phyloP scores from a whole-genome alignment of 2,888 invertebrate species.

The Seladonia tumulorum region DNA sequence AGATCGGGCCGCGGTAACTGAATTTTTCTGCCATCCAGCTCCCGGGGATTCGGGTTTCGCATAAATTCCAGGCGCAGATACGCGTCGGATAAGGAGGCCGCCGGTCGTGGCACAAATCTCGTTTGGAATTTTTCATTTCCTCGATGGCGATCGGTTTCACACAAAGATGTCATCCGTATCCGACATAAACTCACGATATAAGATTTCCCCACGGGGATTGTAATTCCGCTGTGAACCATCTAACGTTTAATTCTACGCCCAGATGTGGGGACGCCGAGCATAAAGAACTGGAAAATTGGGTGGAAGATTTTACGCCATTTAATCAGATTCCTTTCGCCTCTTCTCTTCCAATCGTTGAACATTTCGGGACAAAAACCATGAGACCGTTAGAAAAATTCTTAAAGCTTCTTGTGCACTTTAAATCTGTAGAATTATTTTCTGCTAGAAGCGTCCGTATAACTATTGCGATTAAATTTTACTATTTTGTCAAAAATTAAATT shows the following conservation, averaged over 20 bases:
- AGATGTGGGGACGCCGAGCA: neutral
- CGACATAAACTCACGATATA: constrained; percentile 57
- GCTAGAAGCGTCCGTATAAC: no score
- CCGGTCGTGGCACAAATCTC: constrained; percentile 73
- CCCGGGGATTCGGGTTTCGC: constrained; percentile 58
- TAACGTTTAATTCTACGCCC: constrained; percentile 33
- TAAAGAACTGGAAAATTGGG: neutral
- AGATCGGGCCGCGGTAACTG: constrained; percentile 48
- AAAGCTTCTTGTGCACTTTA: neutral
- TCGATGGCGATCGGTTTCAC: constrained; percentile 71
- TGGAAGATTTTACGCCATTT: neutral
- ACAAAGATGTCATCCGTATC: constrained; percentile 63
- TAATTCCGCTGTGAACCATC: constrained; percentile 34
- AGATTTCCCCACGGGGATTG: constrained; percentile 23
- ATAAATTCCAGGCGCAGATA: constrained; percentile 72
- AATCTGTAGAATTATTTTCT: neutral
- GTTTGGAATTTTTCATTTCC: constrained; percentile 81
- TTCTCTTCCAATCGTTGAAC: neutral
- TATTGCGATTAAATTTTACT: no score
- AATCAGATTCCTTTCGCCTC: neutral
- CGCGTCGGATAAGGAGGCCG: constrained; percentile 69
- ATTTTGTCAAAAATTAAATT: neutral
- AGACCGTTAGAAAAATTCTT: neutral
- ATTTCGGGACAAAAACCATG: neutral
- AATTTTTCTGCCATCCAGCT: constrained; percentile 65